Evolutionary conservation across 2,113 vertebrate species (phyloP).

Genomic region (Pteruthius melanotis): DNA sequence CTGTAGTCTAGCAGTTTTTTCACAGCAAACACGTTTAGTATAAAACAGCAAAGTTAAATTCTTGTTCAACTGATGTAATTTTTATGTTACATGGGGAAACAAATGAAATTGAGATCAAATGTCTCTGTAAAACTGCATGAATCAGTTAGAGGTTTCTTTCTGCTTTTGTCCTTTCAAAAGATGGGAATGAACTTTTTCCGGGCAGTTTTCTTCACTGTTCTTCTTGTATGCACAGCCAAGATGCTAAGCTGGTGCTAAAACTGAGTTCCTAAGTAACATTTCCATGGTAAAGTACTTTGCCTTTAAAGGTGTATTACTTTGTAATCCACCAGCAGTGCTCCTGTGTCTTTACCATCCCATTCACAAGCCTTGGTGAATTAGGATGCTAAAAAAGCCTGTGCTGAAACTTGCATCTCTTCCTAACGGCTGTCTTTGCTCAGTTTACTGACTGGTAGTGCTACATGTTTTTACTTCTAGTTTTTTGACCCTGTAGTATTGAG

Average conservation of each 20-base stretch:
- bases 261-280: background rate
- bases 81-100: background rate
- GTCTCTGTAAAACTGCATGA: background rate
- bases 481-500: background rate
- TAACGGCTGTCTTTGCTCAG: background rate
- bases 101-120: background rate
- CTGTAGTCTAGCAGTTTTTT: background rate
- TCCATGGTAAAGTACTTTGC: background rate
- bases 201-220: background rate
- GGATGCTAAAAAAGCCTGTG: background rate
- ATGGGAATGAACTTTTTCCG: background rate
- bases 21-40: background rate
- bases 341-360: background rate
- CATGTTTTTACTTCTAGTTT: background rate
- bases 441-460: background rate
- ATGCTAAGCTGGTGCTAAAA: background rate
- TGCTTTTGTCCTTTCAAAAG: background rate
- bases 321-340: background rate
- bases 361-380: background rate
- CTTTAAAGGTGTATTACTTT: background rate
- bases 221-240: background rate
- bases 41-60: background rate
- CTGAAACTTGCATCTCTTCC: background rate
- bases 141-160: fast-evolving
- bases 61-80: background rate